Evolutionary conservation across 2,888 invertebrate species (phyloP), one percentile per base, ranked within the genome.

Genomic region (Ariolimax columbianus): DNA sequence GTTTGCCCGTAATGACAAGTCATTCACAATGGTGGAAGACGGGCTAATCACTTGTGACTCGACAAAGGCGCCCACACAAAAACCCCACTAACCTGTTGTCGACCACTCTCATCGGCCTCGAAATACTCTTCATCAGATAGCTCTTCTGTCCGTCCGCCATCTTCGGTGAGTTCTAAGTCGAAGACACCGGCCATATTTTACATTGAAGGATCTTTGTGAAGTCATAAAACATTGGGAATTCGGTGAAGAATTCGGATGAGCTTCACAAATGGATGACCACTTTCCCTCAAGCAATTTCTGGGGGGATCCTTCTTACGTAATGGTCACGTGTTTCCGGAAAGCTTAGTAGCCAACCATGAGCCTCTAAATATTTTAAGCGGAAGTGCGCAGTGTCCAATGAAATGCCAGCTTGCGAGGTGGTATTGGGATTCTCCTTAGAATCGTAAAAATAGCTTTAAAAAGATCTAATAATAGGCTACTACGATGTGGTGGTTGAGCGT

Each of bases 51-150:
- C 59, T 63, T 63, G 26, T 72, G 72, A 72, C 72, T 72, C 40
- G 72, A 72, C 72, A 72, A 72, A 72, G 72, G 72, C 66, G 66
- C 33, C 66, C 33, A n/a, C 3, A 14, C 9, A 33, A 66, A 30
- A 66, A 66, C 33, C 33, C n/a, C 17, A 77, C 85, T 75, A 70
- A 85, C 85, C 85, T 85, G 85, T 85, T 85, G 85, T 77, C 85
- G 81, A 38, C 81, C 97, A 86, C 91, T 90, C 83, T 91, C 92
- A 86, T 93, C 93, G 86, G 91, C 90, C 89, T 97, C 97, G 94
- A 97, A 97, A 94, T 96, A 96, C 95, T 98, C 98, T 94, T 98
- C 97, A 91, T 97, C 97, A 83, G 95, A 95, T 92, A 93, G 97
- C 96, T 93, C 93, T 77, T 93, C 93, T 40, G 91, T 89, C 43